phyloP scores from a whole-genome alignment of 1,140 invertebrate genomes.

The Gerris buenoi region DNA sequence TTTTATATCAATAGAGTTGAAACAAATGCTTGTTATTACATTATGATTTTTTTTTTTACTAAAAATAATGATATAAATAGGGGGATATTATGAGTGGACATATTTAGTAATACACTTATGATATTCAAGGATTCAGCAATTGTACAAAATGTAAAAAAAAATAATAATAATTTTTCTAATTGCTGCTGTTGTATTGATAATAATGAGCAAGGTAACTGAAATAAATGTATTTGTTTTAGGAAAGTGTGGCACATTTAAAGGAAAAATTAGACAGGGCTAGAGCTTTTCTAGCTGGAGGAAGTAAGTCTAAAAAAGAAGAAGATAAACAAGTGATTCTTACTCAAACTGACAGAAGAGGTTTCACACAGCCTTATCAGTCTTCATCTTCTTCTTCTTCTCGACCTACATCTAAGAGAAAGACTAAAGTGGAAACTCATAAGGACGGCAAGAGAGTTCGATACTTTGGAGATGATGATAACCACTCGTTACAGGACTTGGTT shows the following conservation, averaged over 20 bases:
- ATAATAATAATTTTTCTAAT: too few species aligned
- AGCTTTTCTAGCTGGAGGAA: slow-evolving; percentile 29
- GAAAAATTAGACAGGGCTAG: slow-evolving; percentile 53
- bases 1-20: too few species aligned
- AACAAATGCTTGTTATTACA: too few species aligned
- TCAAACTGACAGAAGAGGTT: slow-evolving; percentile 48
- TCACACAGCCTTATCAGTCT: slow-evolving; percentile 21
- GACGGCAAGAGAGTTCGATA: slow-evolving; percentile 59
- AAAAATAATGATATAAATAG: too few species aligned
- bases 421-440: slow-evolving; percentile 53
- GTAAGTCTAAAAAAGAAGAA: slow-evolving; percentile 14
- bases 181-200: neutral
- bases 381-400: neutral
- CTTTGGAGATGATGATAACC: slow-evolving; percentile 81
- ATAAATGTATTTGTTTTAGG: slow-evolving; percentile 27
- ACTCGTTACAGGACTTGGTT: slow-evolving; percentile 73
- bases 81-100: too few species aligned
- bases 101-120: too few species aligned
- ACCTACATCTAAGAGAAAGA: slow-evolving; percentile 29
- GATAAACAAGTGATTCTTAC: slow-evolving; percentile 52
- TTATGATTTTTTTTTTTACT: too few species aligned
- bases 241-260: slow-evolving; percentile 53
- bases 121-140: too few species aligned
- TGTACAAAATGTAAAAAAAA: too few species aligned
- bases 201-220: neutral